Base-by-base conservation (phyloP, 2,888 invertebrate genomes). In the Sphaerophoria taeniata region DNA sequence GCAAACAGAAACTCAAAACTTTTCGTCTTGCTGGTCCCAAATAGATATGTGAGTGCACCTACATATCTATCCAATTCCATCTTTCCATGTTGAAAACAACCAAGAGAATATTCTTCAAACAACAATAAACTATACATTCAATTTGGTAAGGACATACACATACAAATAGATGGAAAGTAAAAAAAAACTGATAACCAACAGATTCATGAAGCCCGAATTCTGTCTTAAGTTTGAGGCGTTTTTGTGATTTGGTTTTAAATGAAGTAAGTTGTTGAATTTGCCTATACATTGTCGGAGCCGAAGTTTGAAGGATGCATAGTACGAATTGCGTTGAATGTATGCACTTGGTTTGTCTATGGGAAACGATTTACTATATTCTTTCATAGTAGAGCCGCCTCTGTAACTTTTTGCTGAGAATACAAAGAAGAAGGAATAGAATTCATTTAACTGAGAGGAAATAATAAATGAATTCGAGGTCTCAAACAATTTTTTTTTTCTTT, bases 181-280 rank as follows among this genome's bases (percentile, higher is more conserved):
- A 9, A 43, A 33, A 34, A 33, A 47, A 55, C 7, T 0, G 55
- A 39, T 39, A 39, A 1, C 69, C 49, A 33, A 74, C 61, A 45
- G 45, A 14, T 39, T 16, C 51, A 43, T n/a, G 3, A 39, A 47
- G 74, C 47, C 70, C 34, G 43, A 9, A 43, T 4, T 9, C 43
- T 9, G 12, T 11, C 4, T 11, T 9, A 43, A 39, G 58, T 56
- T 39, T 55, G n/a, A 34, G 74, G 49, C 70, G 73, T 55, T 63
- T 24, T 24, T 80, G 56, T 70, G 74, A 80, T 80, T 80, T 80
- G 70, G 74, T 75, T 80, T 74, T 43, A 24, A 70, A 70, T 51
- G 34, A 43, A 70, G 70, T 74, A 55, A 43, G 14, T 45, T 67
- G 65, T 74, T 63, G 34, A 49, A 74, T 65, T 16, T 65, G 47